These are phyloP conservation scores for Paracentrotus lividus DNA, from an alignment of 53 echinoderm and acorn worm genomes.

Conservation along the genomic window DNA sequence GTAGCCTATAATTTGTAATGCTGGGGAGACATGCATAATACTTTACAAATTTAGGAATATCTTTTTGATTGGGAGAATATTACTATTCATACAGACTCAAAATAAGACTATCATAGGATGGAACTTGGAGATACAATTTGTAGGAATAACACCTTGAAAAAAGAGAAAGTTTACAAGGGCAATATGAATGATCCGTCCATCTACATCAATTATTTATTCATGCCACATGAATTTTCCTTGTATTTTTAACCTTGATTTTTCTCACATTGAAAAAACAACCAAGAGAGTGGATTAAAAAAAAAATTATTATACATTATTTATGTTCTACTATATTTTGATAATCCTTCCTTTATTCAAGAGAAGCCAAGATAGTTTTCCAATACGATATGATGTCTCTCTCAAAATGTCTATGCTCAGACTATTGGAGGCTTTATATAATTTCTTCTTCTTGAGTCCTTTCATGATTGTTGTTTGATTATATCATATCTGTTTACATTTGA, in stretches of 20 bases:
- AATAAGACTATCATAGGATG: background rate
- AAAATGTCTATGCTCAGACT: too few species aligned
- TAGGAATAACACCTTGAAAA: background rate
- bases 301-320: background rate
- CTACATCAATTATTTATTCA: background rate
- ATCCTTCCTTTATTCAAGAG: too few species aligned
- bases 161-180: background rate
- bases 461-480: too few species aligned
- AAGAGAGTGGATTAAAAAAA: background rate
- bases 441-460: too few species aligned
- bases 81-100: background rate
- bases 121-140: background rate
- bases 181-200: conserved; percentile 35
- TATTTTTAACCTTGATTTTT: conserved; percentile 1
- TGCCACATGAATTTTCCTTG: background rate
- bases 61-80: too few species aligned
- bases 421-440: too few species aligned
- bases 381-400: too few species aligned
- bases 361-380: too few species aligned
- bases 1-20: background rate
- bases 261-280: background rate
- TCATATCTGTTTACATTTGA: too few species aligned
- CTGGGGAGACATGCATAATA: too few species aligned
- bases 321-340: background rate
- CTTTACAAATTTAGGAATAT: too few species aligned